Percentiles rank a stretch among this genome's conserved stretches.
phyloP scores from a whole-genome alignment of 1,140 invertebrate species.

The Lerema accius region DNA sequence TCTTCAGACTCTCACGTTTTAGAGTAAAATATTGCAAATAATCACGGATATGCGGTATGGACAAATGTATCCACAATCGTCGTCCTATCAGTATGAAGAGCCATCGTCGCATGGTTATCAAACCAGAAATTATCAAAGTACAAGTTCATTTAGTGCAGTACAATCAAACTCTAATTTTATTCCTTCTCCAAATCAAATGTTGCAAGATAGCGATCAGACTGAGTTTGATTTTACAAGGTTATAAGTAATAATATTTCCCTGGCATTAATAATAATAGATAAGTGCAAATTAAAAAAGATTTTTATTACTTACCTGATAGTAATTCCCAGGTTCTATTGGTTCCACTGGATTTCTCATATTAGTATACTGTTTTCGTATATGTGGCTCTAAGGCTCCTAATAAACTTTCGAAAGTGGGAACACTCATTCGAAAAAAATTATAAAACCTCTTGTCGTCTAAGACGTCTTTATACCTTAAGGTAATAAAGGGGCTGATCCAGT shows the following conservation, averaged over 20 bases:
- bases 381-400: conserved; percentile 37
- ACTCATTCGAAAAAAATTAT: conserved; percentile 40
- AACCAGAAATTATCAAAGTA: conserved; percentile 31
- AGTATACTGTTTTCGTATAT: conserved; percentile 44
- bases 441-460: conserved; percentile 42
- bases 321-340: conserved; percentile 43
- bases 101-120: conserved; percentile 32
- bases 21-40: conserved; percentile 29
- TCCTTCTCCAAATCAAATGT: conserved; percentile 18
- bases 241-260: conserved; percentile 25
- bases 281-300: conserved; percentile 13
- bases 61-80: conserved; percentile 8
- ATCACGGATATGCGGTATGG: conserved; percentile 19
- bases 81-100: no score
- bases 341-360: conserved; percentile 47
- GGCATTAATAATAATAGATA: not conserved
- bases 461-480: conserved; percentile 37
- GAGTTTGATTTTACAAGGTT: conserved; percentile 32
- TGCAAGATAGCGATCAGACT: conserved; percentile 29
- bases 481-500: conserved; percentile 38
- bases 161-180: conserved; percentile 30
- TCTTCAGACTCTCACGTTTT: conserved; percentile 19
- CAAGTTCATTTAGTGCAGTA: conserved; percentile 1
- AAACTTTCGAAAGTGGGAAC: conserved; percentile 24
- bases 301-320: conserved; percentile 45